Evolutionary conservation across 2,113 vertebrate species (phyloP).

Genomic region (Patagioenas fasciata): DNA sequence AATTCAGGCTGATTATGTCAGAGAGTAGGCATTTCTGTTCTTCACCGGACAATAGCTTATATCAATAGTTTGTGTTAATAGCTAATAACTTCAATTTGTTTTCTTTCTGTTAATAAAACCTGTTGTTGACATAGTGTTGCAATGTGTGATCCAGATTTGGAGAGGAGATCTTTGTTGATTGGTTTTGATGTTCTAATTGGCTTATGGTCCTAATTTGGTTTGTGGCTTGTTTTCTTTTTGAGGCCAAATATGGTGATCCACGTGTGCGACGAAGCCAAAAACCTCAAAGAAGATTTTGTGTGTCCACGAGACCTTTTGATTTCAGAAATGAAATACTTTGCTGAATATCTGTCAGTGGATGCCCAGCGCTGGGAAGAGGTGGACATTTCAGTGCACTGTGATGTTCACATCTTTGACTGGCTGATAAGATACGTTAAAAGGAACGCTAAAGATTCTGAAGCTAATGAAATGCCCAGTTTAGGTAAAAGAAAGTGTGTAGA

Average conservation of each 20-base stretch:
- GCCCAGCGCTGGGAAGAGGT: slow-evolving; percentile 97
- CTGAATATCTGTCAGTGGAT: slow-evolving; percentile 92
- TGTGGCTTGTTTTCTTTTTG: slow-evolving; percentile 34
- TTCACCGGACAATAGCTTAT: neutral
- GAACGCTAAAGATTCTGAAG: slow-evolving; percentile 79
- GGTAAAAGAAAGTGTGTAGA: slow-evolving; percentile 77
- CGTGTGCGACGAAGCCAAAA: slow-evolving; percentile 97
- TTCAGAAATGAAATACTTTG: slow-evolving; percentile 98
- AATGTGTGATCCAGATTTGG: neutral
- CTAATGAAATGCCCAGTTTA: slow-evolving; percentile 84
- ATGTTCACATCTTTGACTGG: slow-evolving; percentile 98
- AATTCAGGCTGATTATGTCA: neutral
- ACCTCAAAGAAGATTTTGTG: slow-evolving; percentile 94
- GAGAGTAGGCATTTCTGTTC: neutral
- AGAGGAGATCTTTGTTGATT: neutral
- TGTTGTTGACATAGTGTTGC: neutral
- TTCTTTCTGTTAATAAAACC: neutral
- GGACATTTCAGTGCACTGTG: slow-evolving; percentile 98
- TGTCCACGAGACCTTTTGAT: slow-evolving; percentile 93
- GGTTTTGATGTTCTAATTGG: neutral
- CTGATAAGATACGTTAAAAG: slow-evolving; percentile 96
- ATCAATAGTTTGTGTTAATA: neutral
- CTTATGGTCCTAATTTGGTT: slow-evolving; percentile 28
- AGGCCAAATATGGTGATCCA: slow-evolving; percentile 98
- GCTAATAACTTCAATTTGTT: neutral